A percentile compares a stretch with the other conserved stretches of the same genome.
Evolutionary conservation across 2,797 vertebrate genomes (phyloP).

Genomic region (Sebastes miniatus): DNA sequence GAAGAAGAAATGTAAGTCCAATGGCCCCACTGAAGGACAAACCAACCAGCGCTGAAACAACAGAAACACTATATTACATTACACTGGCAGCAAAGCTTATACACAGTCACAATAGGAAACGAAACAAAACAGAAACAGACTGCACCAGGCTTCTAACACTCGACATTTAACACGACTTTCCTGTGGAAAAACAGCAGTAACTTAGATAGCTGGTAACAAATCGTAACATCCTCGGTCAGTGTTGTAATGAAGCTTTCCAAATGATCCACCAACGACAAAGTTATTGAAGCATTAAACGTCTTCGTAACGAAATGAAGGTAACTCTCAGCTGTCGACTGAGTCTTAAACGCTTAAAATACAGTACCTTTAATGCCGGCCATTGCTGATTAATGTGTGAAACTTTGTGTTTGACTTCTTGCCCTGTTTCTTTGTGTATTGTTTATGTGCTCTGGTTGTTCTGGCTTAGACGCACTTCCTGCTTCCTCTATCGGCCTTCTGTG

Average conservation of each 20-base stretch:
- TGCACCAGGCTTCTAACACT: rapidly evolving
- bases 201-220: neutral
- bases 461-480: constrained; percentile 74
- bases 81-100: neutral
- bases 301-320: neutral
- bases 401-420: constrained; percentile 7
- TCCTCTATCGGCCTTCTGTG: constrained; percentile 53
- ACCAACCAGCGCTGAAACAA: constrained; percentile 88
- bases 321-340: neutral
- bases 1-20: constrained; percentile 93
- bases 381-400: neutral
- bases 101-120: neutral
- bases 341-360: rapidly evolving
- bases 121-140: neutral
- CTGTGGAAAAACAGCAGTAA: neutral
- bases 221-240: too few relatives aligned
- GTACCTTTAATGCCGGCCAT: constrained; percentile 87
- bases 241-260: neutral
- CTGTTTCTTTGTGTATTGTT: constrained; percentile 61
- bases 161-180: neutral
- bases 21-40: constrained; percentile 95
- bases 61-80: neutral
- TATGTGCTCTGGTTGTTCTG: constrained; percentile 40
- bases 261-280: constrained; percentile 22
- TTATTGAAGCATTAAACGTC: neutral